These are phyloP conservation scores for Temnothorax longispinosus DNA, from an alignment of 1,140 invertebrate species.

Conservation along the genomic window DNA sequence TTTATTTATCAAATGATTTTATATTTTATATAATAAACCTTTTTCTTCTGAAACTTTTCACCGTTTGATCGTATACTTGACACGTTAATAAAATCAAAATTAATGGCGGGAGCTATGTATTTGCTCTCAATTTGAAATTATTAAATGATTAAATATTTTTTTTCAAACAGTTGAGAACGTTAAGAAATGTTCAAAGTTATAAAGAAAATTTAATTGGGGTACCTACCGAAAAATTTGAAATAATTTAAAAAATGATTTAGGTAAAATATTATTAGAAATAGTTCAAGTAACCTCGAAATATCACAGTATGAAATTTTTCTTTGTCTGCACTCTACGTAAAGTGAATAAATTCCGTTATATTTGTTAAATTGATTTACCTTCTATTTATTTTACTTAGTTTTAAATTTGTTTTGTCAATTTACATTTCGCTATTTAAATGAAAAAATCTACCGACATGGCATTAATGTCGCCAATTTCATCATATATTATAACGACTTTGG, in stretches of 20 bases:
- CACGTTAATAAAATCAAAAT: conserved; percentile 3
- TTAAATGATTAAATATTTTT: neutral
- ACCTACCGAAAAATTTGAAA: neutral
- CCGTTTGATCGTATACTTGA: neutral
- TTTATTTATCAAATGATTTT: neutral
- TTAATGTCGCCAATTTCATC: conserved; percentile 34
- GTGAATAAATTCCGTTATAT: neutral
- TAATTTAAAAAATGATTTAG: neutral
- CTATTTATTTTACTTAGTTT: neutral
- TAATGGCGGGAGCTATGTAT: too few relatives aligned
- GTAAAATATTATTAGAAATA: neutral
- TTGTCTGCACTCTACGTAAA: too few relatives aligned
- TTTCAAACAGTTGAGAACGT: neutral
- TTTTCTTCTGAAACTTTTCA: neutral
- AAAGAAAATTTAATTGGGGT: neutral
- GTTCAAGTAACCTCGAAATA: neutral
- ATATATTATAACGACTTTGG: conserved; percentile 49
- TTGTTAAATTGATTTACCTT: neutral
- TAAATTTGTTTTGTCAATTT: neutral
- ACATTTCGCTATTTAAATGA: neutral
- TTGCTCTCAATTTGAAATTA: neutral
- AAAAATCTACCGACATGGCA: neutral
- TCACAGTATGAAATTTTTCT: neutral
- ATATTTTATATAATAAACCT: neutral
- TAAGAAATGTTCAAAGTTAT: neutral